Evolutionary conservation across 2,113 vertebrate species (phyloP).

Genomic region (Indri indri): DNA sequence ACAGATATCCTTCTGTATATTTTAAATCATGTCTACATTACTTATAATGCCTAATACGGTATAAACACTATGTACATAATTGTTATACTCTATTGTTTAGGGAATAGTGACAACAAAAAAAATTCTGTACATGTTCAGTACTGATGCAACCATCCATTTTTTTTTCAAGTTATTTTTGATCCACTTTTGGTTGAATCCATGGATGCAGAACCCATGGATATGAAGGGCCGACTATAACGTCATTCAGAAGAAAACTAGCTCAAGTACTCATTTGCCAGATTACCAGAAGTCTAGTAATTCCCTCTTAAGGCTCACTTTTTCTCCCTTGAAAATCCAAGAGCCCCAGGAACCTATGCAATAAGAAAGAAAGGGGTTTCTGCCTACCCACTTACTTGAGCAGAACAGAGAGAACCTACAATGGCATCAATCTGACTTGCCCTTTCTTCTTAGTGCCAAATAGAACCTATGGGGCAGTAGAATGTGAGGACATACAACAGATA

Average conservation of each 20-base stretch:
- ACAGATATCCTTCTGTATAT: not conserved
- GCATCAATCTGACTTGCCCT: not conserved
- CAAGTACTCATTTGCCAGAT: not conserved
- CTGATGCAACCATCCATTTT: not conserved
- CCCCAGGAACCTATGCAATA: not conserved
- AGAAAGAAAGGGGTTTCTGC: not conserved
- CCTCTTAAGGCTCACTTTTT: accelerated
- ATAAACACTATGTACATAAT: not conserved
- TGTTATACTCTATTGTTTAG: not conserved
- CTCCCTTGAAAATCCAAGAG: not conserved
- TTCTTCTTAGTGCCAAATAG: not conserved
- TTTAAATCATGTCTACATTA: not conserved
- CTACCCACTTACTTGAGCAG: not conserved
- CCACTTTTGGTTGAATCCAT: not conserved
- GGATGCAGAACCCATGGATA: not conserved
- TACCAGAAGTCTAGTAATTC: not conserved
- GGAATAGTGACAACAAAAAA: not conserved
- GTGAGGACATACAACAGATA: not conserved
- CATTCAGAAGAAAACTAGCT: not conserved
- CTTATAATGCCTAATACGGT: not conserved
- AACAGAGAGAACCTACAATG: too few species aligned
- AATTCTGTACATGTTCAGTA: not conserved
- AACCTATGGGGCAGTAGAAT: not conserved
- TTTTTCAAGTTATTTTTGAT: not conserved
- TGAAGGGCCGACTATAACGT: not conserved